Evolutionary conservation across 1,140 invertebrate genomes (phyloP), one percentile per base, ranked within the genome.

Genomic region (Odontomachus brunneus): DNA sequence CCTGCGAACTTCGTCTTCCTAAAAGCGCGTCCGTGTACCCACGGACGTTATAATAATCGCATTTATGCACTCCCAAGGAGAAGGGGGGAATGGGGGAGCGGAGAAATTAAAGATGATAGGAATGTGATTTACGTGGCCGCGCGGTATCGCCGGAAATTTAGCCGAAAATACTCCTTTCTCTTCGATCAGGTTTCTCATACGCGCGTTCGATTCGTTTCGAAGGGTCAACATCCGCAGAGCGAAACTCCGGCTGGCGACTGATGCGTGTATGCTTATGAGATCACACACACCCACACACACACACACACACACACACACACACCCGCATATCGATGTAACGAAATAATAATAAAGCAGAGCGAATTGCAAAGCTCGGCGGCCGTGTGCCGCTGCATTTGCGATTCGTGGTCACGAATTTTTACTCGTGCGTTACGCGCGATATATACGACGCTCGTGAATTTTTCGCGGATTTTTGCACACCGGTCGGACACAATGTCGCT

Each of bases 1-100:
- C 19, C 33, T 44, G 65, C 75, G 75, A 69, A 80, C 66, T 80
- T 71, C 65, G 75, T 55, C 51, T 80, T 80, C 24, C 75, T 69
- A 71, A 80, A 80, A 69, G 75, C 75, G 22, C 48, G 44, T 51
- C 48, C 59, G 71, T 71, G 71, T 80, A 80, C 51, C 57, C 51
- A 51, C 51, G 14, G 33, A 57, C 75, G 51, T 80, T 80, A 80
- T 80, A 80, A 80, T 80, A 80, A 80, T 80, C 66, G 51, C 33
- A 80, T n/a, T 80, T 80, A 71, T 80, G 38, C 75, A 15, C 65
- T 53, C 51, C 65, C 44, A 78, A 33, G 75, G 49, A 33, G 38
- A 44, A 44, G 9, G 38, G 38, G 9, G 38, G 9, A 11, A n/a
- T n/a, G 38, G 38, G 0, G 38, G 29, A 33, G 29, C 29, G 5